Conservation (phyloP, 2,888 invertebrate genomes). For the Pocota personata region DNA sequence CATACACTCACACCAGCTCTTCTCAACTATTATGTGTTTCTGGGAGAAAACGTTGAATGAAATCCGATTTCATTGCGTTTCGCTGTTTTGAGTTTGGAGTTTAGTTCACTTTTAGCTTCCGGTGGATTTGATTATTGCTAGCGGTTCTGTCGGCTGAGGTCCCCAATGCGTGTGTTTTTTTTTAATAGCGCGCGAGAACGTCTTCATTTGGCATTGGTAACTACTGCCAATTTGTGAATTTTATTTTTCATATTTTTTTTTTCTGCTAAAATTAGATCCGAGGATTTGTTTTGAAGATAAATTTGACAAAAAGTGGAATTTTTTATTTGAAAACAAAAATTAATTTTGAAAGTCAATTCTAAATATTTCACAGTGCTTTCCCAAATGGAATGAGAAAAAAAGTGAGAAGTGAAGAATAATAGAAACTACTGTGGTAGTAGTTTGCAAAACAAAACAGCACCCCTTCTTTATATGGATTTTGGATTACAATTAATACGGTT, state of each 20-base stretch:
- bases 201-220: slow-evolving; percentile 15
- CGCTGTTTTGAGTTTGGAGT: slow-evolving; percentile 41
- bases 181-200: slow-evolving; percentile 24
- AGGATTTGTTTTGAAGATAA: slow-evolving; percentile 13
- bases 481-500: slow-evolving; percentile 56
- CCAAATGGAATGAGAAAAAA: neutral
- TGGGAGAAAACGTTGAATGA: slow-evolving; percentile 67
- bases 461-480: slow-evolving; percentile 48
- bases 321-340: slow-evolving; percentile 1
- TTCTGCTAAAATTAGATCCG: slow-evolving; percentile 34
- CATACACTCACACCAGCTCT: neutral
- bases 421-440: neutral
- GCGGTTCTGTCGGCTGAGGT: slow-evolving; percentile 48
- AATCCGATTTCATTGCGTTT: slow-evolving; percentile 69
- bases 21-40: neutral
- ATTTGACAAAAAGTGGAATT: slow-evolving; percentile 17
- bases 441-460: neutral
- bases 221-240: slow-evolving; percentile 25
- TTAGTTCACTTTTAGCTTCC: slow-evolving; percentile 79
- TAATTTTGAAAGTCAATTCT: neutral
- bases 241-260: slow-evolving; percentile 1
- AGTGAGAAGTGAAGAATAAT: neutral
- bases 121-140: slow-evolving; percentile 76
- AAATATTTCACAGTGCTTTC: slow-evolving; percentile 2
- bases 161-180: slow-evolving; percentile 8